Conservation (phyloP, 2,113 vertebrate species). For the Xenus cinereus region DNA sequence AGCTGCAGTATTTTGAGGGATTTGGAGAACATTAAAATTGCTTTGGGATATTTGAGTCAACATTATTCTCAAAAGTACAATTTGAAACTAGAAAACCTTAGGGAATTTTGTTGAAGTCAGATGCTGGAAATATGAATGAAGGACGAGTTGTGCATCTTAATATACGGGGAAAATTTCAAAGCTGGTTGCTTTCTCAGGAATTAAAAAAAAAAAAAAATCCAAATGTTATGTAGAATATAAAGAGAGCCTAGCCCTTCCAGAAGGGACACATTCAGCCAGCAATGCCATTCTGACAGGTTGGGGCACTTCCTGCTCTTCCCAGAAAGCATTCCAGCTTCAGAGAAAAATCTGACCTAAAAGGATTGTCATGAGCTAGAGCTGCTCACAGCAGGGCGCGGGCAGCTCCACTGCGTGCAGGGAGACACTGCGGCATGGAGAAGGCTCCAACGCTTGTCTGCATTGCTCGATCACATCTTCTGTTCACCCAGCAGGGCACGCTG, state of each 20-base stretch:
- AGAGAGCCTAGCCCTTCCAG: neutral
- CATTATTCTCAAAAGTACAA: neutral
- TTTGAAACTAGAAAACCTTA: neutral
- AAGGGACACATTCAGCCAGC: neutral
- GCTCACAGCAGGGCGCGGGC: neutral
- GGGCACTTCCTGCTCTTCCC: neutral
- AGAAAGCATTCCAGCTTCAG: neutral
- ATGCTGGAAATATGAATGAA: neutral
- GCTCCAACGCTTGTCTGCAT: neutral
- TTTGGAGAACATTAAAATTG: neutral
- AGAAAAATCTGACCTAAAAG: neutral
- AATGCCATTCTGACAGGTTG: neutral
- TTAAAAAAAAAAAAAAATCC: neutral
- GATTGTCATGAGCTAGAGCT: rapidly evolving
- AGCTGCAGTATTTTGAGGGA: neutral
- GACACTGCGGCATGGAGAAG: rapidly evolving
- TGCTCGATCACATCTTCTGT: neutral
- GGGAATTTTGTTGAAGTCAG: neutral
- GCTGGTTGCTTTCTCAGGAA: neutral
- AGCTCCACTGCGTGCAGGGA: rapidly evolving
- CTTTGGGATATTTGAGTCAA: slow-evolving; percentile 1
- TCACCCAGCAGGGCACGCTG: neutral
- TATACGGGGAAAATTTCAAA: neutral
- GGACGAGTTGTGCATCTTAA: neutral
- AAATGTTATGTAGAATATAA: neutral